A percentile compares a stretch with the other conserved stretches of the same genome.
Conservation (phyloP, 2,888 invertebrate species). For the Drosophila pegasa region DNA sequence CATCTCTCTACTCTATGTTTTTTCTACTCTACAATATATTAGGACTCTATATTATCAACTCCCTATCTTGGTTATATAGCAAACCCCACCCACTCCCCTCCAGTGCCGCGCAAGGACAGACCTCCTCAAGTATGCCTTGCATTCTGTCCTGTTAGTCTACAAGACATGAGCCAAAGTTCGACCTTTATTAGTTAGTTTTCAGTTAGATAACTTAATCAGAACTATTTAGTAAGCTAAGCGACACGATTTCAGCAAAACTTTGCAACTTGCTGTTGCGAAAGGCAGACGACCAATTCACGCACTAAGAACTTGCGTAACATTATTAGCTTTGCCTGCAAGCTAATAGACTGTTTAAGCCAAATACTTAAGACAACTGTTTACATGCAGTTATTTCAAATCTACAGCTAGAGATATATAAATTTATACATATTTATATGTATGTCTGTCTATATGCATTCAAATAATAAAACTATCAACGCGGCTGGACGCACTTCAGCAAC, state of each 20-base stretch:
- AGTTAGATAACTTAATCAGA: background rate
- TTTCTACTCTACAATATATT: too few relatives aligned
- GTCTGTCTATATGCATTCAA: constrained; percentile 34
- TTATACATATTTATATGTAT: constrained; percentile 24
- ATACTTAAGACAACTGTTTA: constrained; percentile 3
- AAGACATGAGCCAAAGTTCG: background rate
- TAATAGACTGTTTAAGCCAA: constrained; percentile 2
- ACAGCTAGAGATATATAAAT: constrained; percentile 11
- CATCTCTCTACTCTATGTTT: background rate
- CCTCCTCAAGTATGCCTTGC: too few relatives aligned
- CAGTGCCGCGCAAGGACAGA: background rate
- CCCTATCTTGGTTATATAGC: background rate
- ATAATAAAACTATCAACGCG: constrained; percentile 73
- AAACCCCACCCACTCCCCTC: background rate
- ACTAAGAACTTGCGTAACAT: background rate
- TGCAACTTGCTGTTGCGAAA: background rate
- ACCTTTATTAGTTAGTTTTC: too few relatives aligned
- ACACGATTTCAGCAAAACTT: background rate
- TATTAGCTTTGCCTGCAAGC: constrained; percentile 4
- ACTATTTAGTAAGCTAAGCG: background rate
- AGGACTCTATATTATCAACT: background rate
- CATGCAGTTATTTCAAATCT: constrained; percentile 1
- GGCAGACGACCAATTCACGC: background rate
- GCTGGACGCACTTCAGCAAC: constrained; percentile 68
- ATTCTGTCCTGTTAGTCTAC: background rate